A percentile compares a stretch with the other conserved stretches of the same genome.
phyloP scores from a whole-genome alignment of 2,113 vertebrate species.

The Grantiella picta region DNA sequence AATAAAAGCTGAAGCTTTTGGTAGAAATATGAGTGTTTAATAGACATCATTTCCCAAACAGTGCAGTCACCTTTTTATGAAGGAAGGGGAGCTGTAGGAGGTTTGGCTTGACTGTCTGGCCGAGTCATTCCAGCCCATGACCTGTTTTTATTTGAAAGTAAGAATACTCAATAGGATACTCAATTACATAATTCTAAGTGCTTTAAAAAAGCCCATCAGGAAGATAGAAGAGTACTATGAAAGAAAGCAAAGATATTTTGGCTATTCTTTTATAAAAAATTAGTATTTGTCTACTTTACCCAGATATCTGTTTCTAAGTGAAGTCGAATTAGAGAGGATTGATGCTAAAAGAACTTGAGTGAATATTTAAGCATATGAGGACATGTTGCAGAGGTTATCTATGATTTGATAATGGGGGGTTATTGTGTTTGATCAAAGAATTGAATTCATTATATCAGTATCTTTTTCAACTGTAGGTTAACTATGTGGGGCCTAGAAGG shows the following conservation, averaged over 20 bases:
- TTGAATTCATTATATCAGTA: not conserved
- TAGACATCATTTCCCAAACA: not conserved
- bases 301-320: not conserved
- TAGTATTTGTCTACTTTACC: not conserved
- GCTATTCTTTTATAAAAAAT: not conserved
- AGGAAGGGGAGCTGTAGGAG: not conserved
- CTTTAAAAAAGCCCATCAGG: not conserved
- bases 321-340: not conserved
- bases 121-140: not conserved
- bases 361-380: not conserved
- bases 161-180: not conserved
- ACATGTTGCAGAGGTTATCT: not conserved
- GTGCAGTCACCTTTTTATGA: not conserved
- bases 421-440: not conserved
- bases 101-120: not conserved
- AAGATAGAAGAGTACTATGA: not conserved
- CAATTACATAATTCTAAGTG: not conserved
- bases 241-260: not conserved
- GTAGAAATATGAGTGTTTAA: not conserved
- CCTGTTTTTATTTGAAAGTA: not conserved
- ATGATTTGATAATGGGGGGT: not conserved
- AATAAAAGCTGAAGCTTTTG: not conserved
- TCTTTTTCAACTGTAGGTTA: not conserved
- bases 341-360: not conserved
- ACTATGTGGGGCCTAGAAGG: not conserved